Conservation (phyloP, 2,113 vertebrate species). For the Brevimyrus niger region DNA sequence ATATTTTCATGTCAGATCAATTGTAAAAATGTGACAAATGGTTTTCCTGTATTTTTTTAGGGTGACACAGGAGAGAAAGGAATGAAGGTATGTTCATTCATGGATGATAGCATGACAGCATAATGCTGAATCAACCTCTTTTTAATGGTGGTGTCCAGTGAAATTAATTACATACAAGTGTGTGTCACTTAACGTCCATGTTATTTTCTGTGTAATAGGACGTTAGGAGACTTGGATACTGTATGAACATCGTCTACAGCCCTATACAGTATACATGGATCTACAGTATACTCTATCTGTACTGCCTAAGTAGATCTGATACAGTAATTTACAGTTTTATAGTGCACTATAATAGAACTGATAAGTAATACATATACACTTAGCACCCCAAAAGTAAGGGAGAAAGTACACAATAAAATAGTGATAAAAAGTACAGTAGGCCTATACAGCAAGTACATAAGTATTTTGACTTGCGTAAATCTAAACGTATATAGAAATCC, state of each 20-base stretch:
- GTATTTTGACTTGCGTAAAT: too few species aligned
- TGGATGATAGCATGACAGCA: not conserved
- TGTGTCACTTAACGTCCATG: not conserved
- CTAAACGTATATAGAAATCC: too few species aligned
- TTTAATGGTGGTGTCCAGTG: not conserved
- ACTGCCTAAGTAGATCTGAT: not conserved
- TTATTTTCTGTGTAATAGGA: not conserved
- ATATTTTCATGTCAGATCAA: not conserved
- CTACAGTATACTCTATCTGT: not conserved
- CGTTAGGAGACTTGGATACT: not conserved
- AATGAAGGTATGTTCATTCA: conserved; percentile 60
- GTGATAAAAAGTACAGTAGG: too few species aligned
- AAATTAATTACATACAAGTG: not conserved
- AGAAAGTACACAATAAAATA: not conserved
- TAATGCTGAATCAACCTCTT: not conserved
- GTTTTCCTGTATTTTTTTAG: conserved; percentile 47
- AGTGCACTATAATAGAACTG: not conserved
- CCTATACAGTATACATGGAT: not conserved
- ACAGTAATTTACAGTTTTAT: not conserved
- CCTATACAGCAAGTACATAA: not conserved
- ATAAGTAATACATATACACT: not conserved
- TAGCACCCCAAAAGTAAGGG: not conserved
- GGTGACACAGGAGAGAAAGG: conserved; percentile 74
- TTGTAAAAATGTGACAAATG: not conserved
- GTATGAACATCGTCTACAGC: not conserved